A percentile compares a stretch with the other conserved stretches of the same genome.
phyloP scores from a whole-genome alignment of 2,888 invertebrate species.

The Spialia ferax region DNA sequence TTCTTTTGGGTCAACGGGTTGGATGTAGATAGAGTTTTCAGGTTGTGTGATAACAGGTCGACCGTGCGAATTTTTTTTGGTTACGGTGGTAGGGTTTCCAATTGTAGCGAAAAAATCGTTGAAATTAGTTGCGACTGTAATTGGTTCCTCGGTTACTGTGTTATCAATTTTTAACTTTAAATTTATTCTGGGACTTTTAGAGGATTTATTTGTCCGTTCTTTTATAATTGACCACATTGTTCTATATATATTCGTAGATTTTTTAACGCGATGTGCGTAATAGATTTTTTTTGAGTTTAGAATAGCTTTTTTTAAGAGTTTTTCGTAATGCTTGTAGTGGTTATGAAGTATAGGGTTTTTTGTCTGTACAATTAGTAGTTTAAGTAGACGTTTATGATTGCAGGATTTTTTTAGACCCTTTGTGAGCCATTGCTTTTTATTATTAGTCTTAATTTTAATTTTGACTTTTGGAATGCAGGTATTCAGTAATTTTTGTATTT shows the following conservation, averaged over 20 bases:
- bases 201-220: slow-evolving; percentile 2
- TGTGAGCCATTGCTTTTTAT: slow-evolving; percentile 5
- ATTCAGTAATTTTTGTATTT: not conserved
- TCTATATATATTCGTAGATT: slow-evolving; percentile 3
- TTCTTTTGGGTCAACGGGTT: too few relatives aligned
- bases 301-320: slow-evolving; percentile 11
- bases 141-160: not conserved
- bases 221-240: slow-evolving; percentile 13
- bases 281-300: not conserved
- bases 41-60: not conserved
- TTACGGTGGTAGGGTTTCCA: not conserved
- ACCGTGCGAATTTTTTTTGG: not conserved
- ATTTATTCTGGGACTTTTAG: not conserved
- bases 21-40: not conserved
- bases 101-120: not conserved
- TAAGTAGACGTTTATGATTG: slow-evolving; percentile 10
- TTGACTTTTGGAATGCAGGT: not conserved
- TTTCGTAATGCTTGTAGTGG: slow-evolving; percentile 9
- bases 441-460: not conserved
- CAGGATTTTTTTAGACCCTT: slow-evolving; percentile 4
- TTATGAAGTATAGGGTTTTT: slow-evolving; percentile 1
- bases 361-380: slow-evolving; percentile 8
- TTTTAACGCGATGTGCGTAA: not conserved
- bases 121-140: not conserved
- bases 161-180: slow-evolving; percentile 5